These are phyloP conservation scores for Silurus aristotelis DNA, from an alignment of 2,797 vertebrate species.

Conservation along the genomic window DNA sequence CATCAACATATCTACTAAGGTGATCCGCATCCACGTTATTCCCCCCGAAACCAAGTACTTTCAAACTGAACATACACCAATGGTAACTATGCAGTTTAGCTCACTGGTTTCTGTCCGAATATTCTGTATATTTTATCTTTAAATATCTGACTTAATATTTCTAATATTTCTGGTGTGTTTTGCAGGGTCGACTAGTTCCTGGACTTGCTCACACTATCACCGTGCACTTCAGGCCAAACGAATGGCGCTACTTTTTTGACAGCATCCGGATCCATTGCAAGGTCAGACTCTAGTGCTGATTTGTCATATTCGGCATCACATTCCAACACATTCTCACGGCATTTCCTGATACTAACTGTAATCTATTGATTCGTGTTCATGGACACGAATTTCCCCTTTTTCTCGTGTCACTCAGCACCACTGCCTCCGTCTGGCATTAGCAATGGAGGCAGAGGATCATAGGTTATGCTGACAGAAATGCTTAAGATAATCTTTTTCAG, in stretches of 20 bases:
- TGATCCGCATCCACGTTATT: slow-evolving; percentile 82
- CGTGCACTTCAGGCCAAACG: slow-evolving; percentile 84
- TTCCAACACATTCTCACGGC: not conserved
- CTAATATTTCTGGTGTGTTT: slow-evolving; percentile 8
- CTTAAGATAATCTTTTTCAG: too few species aligned
- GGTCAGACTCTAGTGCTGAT: slow-evolving; percentile 69
- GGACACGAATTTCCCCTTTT: too few species aligned
- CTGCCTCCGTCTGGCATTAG: too few species aligned
- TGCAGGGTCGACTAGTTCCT: slow-evolving; percentile 84
- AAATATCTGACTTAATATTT: not conserved
- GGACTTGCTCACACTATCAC: slow-evolving; percentile 81
- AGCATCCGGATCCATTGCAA: slow-evolving; percentile 86
- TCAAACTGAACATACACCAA: slow-evolving; percentile 84
- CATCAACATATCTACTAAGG: slow-evolving; percentile 83
- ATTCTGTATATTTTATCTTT: not conserved
- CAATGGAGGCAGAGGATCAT: too few species aligned
- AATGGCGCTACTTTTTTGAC: slow-evolving; percentile 93
- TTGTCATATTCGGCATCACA: not conserved
- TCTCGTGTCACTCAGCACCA: too few species aligned
- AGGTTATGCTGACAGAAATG: too few species aligned
- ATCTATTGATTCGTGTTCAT: too few species aligned
- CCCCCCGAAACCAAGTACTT: slow-evolving; percentile 89
- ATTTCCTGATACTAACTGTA: too few species aligned
- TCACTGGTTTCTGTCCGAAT: not conserved
- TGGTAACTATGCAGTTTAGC: slow-evolving; percentile 68